These are phyloP conservation scores for Papilio polytes DNA, from an alignment of 1,140 invertebrate genomes.

Conservation along the genomic window DNA sequence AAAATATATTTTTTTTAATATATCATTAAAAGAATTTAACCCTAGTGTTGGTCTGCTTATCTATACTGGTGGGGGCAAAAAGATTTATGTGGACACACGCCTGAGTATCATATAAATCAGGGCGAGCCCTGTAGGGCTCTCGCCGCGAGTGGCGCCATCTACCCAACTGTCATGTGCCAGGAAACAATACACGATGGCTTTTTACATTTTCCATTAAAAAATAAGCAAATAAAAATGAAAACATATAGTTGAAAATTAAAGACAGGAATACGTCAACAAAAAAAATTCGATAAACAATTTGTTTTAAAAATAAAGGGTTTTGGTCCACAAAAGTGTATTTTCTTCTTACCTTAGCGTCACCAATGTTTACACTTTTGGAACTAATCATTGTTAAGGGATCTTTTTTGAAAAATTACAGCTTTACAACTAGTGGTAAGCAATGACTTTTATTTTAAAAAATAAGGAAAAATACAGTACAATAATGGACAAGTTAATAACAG, in stretches of 20 bases:
- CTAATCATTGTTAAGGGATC: neutral
- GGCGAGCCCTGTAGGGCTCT: neutral
- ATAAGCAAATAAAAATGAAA: too few species aligned
- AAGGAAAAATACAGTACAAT: neutral
- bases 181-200: neutral
- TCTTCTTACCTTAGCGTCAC: too few species aligned
- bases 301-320: too few species aligned
- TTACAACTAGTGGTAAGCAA: neutral
- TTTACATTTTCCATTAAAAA: neutral
- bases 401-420: neutral
- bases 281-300: too few species aligned
- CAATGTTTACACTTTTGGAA: neutral
- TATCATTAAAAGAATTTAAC: neutral
- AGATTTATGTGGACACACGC: constrained; percentile 15
- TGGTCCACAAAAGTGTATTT: neutral
- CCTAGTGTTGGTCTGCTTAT: constrained; percentile 29
- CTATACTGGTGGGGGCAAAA: neutral
- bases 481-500: neutral
- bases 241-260: too few species aligned
- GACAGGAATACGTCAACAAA: too few species aligned
- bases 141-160: constrained; percentile 9
- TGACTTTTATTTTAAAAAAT: neutral
- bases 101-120: constrained; percentile 1
- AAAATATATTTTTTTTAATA: too few species aligned
- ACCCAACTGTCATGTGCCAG: constrained; percentile 18